Percentiles rank a stretch among this genome's conserved stretches.
Conservation (phyloP, 2,888 invertebrate genomes). For the Synanthedon andrenaeformis region DNA sequence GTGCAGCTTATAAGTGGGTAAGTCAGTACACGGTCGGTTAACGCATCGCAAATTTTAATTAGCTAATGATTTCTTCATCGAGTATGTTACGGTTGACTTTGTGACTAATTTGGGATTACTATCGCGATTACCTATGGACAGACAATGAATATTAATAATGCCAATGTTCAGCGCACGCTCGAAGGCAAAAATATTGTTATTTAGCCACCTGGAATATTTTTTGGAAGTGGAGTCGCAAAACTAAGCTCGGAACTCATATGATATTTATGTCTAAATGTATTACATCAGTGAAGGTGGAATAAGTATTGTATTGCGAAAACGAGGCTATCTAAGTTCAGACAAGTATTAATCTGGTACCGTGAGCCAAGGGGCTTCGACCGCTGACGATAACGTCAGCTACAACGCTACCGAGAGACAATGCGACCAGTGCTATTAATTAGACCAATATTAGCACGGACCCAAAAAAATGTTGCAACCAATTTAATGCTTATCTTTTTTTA, state of each 20-base stretch:
- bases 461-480: not conserved
- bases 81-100: conserved; percentile 16
- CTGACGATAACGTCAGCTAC: conserved; percentile 41
- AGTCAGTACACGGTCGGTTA: conserved; percentile 53
- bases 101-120: not conserved
- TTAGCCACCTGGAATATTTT: too few species aligned
- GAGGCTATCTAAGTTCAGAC: conserved; percentile 51
- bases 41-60: conserved; percentile 67
- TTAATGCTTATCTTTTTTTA: not conserved
- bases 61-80: conserved; percentile 54
- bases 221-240: too few species aligned
- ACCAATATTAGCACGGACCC: conserved; percentile 18
- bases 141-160: not conserved
- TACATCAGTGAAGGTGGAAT: conserved; percentile 20
- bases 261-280: not conserved
- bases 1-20: conserved; percentile 60
- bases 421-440: conserved; percentile 19
- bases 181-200: too few species aligned
- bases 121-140: not conserved
- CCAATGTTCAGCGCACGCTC: too few species aligned
- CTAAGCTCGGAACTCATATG: too few species aligned
- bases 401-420: conserved; percentile 12
- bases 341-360: conserved; percentile 45
- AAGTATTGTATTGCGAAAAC: conserved; percentile 23
- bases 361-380: conserved; percentile 58